A percentile compares a stretch with the other conserved stretches of the same genome.
phyloP scores from a whole-genome alignment of 2,113 vertebrate species.

The Eretmochelys imbricata region DNA sequence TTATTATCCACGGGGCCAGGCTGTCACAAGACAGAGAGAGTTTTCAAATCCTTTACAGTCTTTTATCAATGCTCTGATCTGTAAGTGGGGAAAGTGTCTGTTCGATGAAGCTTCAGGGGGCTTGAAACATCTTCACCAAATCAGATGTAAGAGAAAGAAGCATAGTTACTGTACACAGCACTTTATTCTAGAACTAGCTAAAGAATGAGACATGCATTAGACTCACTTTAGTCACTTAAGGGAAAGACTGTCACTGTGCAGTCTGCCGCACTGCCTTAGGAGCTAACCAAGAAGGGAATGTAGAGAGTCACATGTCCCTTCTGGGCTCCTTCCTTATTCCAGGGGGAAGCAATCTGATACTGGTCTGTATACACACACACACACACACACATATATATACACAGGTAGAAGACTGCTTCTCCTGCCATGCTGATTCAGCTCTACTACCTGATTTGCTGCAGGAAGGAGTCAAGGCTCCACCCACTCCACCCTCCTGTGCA shows the following conservation, averaged over 20 bases:
- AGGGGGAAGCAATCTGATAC: neutral
- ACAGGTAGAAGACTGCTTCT: neutral
- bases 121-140: constrained; percentile 72
- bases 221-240: neutral
- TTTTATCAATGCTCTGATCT: constrained; percentile 77
- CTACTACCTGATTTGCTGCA: neutral
- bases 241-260: neutral
- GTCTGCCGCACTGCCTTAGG: neutral
- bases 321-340: neutral
- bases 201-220: neutral
- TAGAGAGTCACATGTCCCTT: neutral
- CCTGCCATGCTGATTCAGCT: neutral
- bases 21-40: neutral
- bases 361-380: neutral
- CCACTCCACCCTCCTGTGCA: neutral
- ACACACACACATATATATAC: too few relatives aligned
- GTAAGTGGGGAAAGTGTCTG: constrained; percentile 81
- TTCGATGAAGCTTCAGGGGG: constrained; percentile 81
- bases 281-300: neutral
- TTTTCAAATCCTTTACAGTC: neutral
- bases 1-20: neutral
- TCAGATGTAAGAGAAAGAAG: neutral
- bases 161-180: neutral
- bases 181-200: neutral
- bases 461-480: neutral